A percentile compares a stretch with the other conserved stretches of the same genome.
Conservation (phyloP, 1,140 invertebrate genomes). For the Drosophila mauritiana region DNA sequence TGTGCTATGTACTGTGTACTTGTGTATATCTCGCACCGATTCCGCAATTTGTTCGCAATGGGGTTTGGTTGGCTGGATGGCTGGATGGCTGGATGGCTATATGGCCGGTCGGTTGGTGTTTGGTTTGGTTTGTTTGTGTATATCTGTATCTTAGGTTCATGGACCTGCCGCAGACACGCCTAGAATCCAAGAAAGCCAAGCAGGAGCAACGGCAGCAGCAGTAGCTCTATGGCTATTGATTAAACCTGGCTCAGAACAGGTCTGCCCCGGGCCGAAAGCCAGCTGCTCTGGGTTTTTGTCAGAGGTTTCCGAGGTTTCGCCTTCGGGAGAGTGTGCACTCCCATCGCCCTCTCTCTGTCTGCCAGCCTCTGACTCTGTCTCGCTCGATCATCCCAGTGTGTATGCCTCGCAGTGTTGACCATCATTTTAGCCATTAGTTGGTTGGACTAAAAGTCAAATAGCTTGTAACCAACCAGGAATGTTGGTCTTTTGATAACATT, state of each 20-base stretch:
- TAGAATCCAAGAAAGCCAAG: conserved; percentile 70
- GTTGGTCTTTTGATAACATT: too few species aligned
- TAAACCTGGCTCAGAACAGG: conserved; percentile 79
- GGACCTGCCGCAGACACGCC: conserved; percentile 78
- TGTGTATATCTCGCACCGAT: conserved; percentile 5
- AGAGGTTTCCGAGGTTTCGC: conserved; percentile 27
- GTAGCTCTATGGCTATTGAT: conserved; percentile 66
- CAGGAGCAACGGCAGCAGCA: conserved; percentile 32
- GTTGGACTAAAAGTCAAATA: not conserved
- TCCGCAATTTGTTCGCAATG: not conserved
- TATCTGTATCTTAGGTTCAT: conserved; percentile 68
- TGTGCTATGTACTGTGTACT: conserved; percentile 26
- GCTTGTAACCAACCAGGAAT: too few species aligned
- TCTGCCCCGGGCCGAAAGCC: conserved; percentile 46
- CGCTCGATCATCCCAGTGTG: conserved; percentile 38
- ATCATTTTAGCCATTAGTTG: conserved; percentile 1
- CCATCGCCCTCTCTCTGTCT: conserved; percentile 27
- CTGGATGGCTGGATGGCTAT: not conserved
- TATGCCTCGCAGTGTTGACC: conserved; percentile 55
- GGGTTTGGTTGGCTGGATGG: not conserved
- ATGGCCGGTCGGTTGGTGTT: not conserved
- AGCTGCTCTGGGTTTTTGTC: conserved; percentile 12
- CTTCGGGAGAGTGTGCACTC: conserved; percentile 44
- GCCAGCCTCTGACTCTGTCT: conserved; percentile 4
- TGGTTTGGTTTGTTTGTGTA: conserved; percentile 4